Percentiles rank a stretch among this genome's conserved stretches.
Evolutionary conservation across 1,140 invertebrate species (phyloP).

Genomic region (Pentalonia nigronervosa): DNA sequence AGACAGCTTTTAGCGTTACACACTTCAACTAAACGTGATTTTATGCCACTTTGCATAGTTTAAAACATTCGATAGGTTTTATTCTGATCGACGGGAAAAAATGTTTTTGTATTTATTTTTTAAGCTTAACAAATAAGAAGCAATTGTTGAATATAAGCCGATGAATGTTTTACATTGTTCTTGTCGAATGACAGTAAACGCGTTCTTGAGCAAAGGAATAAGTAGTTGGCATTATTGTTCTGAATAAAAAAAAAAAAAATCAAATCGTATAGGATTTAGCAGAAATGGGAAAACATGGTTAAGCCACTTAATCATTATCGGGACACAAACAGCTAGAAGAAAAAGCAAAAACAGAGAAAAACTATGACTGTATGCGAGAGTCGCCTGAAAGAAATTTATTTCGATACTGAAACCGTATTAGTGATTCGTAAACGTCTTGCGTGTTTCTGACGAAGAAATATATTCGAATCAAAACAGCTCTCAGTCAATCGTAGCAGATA

Average conservation of each 20-base stretch:
- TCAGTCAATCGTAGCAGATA: slow-evolving; percentile 45
- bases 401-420: slow-evolving; percentile 46
- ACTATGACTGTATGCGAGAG: slow-evolving; percentile 21
- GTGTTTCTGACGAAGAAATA: slow-evolving; percentile 55
- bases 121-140: slow-evolving; percentile 33
- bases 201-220: not conserved
- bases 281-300: slow-evolving; percentile 41
- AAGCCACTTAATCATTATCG: slow-evolving; percentile 45
- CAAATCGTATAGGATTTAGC: not conserved
- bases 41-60: not conserved
- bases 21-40: not conserved
- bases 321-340: not conserved
- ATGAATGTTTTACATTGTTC: slow-evolving; percentile 41
- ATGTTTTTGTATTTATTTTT: slow-evolving; percentile 41
- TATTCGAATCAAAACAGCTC: slow-evolving; percentile 40
- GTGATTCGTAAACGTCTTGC: slow-evolving; percentile 52
- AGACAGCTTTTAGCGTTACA: not conserved
- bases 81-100: not conserved
- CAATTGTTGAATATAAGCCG: not conserved
- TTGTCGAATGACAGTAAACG: not conserved
- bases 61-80: not conserved
- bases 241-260: not conserved
- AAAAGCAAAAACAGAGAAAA: slow-evolving; percentile 28
- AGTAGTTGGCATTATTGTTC: slow-evolving; percentile 29
- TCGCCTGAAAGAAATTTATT: slow-evolving; percentile 47